Conservation (phyloP, 1,140 invertebrate species). For the Drosophila aff. region DNA sequence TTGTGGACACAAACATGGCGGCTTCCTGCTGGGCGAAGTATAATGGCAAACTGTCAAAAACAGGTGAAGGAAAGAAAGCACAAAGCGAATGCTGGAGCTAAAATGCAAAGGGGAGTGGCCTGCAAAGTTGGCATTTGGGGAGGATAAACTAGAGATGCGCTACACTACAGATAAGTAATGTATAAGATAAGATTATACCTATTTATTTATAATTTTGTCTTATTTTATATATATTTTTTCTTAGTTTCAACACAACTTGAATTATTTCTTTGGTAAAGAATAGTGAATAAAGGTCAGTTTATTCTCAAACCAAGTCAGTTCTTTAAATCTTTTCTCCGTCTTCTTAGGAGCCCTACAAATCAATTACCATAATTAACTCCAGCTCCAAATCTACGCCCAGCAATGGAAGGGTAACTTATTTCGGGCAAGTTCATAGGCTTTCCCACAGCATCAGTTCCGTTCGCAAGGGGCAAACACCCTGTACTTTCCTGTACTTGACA, state of each 20-base stretch:
- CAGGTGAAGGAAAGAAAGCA: slow-evolving; percentile 59
- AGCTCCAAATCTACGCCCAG: neutral
- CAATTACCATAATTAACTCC: slow-evolving; percentile 38
- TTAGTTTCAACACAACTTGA: no score
- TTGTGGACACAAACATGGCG: slow-evolving; percentile 65
- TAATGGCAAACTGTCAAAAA: slow-evolving; percentile 78
- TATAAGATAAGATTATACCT: neutral
- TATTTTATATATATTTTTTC: neutral
- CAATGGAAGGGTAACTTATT: neutral
- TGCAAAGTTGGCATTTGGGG: neutral
- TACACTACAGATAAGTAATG: neutral
- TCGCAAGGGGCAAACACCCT: slow-evolving; percentile 56
- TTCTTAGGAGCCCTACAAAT: neutral
- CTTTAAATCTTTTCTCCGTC: neutral
- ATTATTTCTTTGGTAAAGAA: no score
- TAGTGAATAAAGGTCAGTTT: no score
- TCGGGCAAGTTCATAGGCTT: slow-evolving; percentile 32
- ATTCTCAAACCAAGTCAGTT: neutral
- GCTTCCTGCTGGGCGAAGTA: slow-evolving; percentile 68
- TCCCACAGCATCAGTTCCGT: slow-evolving; percentile 55
- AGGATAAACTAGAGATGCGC: slow-evolving; percentile 2
- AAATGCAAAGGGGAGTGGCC: neutral
- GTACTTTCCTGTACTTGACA: slow-evolving; percentile 71
- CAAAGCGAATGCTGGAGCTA: slow-evolving; percentile 28
- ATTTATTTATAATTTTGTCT: neutral